Conservation (phyloP, 2,797 vertebrate species). For the Heteromormyrus szaboi region DNA sequence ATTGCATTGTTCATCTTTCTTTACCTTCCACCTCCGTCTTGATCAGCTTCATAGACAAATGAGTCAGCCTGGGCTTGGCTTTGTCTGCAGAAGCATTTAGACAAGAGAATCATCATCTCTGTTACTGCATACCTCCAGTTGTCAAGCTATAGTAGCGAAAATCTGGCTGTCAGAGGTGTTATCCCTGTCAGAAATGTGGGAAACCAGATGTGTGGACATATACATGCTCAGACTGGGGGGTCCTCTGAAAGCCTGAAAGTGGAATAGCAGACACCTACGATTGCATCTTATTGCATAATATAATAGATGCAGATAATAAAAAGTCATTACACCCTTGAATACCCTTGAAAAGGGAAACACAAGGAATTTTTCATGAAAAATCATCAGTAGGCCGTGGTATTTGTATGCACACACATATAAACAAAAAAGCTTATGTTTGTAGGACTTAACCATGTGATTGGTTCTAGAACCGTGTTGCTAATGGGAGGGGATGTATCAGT, state of each 20-base stretch:
- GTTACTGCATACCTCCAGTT: not conserved
- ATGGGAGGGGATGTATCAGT: not conserved
- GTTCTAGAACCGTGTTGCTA: not conserved
- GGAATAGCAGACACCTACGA: not conserved
- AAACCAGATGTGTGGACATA: not conserved
- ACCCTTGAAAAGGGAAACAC: not conserved
- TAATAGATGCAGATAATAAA: not conserved
- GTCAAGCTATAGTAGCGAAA: not conserved
- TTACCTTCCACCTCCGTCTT: not conserved
- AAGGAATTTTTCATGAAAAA: not conserved
- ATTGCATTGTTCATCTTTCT: not conserved
- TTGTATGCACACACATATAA: not conserved
- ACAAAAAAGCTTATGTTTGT: constrained; percentile 24
- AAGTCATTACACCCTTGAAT: not conserved
- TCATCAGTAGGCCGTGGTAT: not conserved
- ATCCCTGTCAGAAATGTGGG: not conserved
- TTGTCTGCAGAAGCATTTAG: not conserved
- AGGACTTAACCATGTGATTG: not conserved
- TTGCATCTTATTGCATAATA: constrained; percentile 14
- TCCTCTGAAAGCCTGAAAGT: not conserved
- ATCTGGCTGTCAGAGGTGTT: not conserved
- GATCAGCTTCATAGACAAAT: constrained; percentile 2
- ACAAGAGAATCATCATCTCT: not conserved
- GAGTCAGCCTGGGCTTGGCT: not conserved
- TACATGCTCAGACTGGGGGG: not conserved